phyloP scores from a whole-genome alignment of 2,797 vertebrate genomes.

The Rhinatrema bivittatum region DNA sequence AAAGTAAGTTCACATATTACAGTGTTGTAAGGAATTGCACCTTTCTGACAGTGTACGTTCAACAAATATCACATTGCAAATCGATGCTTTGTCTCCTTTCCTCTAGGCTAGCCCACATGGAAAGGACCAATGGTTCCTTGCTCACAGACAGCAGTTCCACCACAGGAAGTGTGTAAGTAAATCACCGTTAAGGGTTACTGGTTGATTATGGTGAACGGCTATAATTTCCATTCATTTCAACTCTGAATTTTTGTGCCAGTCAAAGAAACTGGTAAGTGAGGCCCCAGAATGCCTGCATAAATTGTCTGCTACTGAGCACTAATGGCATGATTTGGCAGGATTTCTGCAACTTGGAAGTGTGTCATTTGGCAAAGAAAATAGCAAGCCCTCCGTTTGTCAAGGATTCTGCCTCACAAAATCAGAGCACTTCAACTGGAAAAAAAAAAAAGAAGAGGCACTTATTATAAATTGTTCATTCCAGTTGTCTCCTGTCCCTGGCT shows the following conservation, averaged over 20 bases:
- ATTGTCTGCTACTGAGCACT: constrained; percentile 12
- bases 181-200: not conserved
- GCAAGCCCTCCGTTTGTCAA: not conserved
- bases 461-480: not conserved
- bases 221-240: not conserved
- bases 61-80: not conserved
- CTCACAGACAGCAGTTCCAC: constrained; percentile 93
- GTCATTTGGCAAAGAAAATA: not conserved
- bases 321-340: not conserved
- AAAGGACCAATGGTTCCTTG: constrained; percentile 86
- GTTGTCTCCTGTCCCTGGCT: constrained; percentile 3
- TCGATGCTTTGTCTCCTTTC: constrained; percentile 7
- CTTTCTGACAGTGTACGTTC: not conserved
- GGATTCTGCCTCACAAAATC: constrained; percentile 1
- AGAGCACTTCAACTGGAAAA: not conserved
- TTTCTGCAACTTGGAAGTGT: constrained; percentile 7
- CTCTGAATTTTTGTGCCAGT: constrained; percentile 6
- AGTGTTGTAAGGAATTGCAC: too few species aligned
- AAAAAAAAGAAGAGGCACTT: not conserved
- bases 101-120: constrained; percentile 89
- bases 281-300: not conserved
- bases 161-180: constrained; percentile 91
- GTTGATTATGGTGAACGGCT: not conserved
- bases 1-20: too few species aligned
- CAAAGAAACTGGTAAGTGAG: constrained; percentile 6